Conservation (phyloP, 2,113 vertebrate species). For the Brachypodius melanocephalos region DNA sequence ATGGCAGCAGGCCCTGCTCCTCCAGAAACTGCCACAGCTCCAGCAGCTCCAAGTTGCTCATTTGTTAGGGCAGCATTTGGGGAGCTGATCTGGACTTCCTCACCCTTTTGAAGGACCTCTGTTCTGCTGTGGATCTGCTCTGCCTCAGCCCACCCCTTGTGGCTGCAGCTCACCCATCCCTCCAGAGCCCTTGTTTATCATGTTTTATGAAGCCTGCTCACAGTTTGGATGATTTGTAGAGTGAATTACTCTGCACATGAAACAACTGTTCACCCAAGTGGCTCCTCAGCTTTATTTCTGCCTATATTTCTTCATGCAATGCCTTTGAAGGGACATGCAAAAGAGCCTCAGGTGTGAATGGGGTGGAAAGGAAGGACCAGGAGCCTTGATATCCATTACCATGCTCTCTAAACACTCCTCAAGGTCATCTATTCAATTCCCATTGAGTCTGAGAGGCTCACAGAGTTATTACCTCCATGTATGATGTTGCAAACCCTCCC, state of each 20-base stretch:
- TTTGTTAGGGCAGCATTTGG: background rate
- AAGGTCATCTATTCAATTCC: background rate
- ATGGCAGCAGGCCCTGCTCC: constrained; percentile 7
- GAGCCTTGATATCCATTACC: background rate
- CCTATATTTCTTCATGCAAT: background rate
- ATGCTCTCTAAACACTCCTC: background rate
- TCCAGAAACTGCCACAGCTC: background rate
- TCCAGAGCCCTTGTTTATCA: background rate
- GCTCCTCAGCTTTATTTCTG: background rate
- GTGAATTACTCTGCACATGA: background rate
- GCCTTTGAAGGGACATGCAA: background rate
- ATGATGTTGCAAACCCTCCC: background rate
- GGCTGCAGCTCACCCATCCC: background rate
- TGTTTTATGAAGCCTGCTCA: background rate
- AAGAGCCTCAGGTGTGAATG: background rate
- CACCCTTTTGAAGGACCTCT: background rate
- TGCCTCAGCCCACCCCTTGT: background rate
- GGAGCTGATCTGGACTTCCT: background rate
- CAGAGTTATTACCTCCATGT: background rate
- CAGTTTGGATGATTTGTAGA: background rate
- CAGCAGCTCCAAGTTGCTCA: background rate
- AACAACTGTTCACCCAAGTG: background rate
- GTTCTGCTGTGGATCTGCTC: background rate
- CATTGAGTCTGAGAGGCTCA: background rate
- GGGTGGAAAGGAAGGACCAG: background rate